Base-by-base conservation (phyloP, 2,797 vertebrate species). In the Lutjanus campechanus region DNA sequence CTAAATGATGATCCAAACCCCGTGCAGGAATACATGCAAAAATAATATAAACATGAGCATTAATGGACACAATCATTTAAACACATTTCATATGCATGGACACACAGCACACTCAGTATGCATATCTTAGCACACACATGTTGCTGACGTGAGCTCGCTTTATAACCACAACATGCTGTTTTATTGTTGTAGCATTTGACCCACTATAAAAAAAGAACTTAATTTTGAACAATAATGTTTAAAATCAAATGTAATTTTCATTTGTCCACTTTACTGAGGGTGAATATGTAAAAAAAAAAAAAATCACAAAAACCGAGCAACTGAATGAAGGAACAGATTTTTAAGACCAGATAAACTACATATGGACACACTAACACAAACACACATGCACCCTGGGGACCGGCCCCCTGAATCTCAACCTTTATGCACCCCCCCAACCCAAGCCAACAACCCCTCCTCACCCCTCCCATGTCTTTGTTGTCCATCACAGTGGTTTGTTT, bases 401-500 rank as follows among this genome's bases (percentile, higher is more conserved):
- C 65, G 76, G 77, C 59, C 72, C 80, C 54, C 58, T 76, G 76
- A 85, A 81, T 87, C 84, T 58, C 81, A 87, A 87, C 88, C 83
- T 84, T 88, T 82, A 72, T 69, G 53, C 64, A 40, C 55, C 69
- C 77, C 78, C 49, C 22, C 66, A 77, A 61, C 66, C 77, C 55
- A 40, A 79, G 72, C 72, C 67, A 70, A 62, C 65, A 61, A 66
- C 69, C 11, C 49, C 68, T n/a, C 11, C 40, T 73, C 40, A 36
- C 22, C 67, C 29, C 59, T 59, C 67, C 29, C 59, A 55, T 70
- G 72, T 87, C 89, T 90, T 91, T 92, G 90, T 92, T 92, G 91
- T 92, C 91, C 89, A 89, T 92, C 89, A 87, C 78, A 86, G 83
- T 63, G 79, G 88, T 92, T 90, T 89, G 91, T 91, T 93, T 90